phyloP scores from a whole-genome alignment of 2,888 invertebrate genomes.

The Alviniconcha strummeri region DNA sequence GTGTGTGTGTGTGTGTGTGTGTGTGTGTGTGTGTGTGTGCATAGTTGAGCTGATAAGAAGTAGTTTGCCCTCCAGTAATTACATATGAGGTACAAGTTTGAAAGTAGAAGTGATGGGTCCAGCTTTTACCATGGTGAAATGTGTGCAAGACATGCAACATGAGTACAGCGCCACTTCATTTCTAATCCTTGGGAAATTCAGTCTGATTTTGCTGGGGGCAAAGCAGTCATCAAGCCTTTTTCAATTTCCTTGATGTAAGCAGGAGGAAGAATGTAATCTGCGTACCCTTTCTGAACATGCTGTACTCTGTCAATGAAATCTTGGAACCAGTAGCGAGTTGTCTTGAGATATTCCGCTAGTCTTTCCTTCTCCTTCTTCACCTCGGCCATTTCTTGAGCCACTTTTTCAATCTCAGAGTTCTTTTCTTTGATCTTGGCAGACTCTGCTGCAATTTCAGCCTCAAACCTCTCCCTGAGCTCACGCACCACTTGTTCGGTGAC shows the following conservation, averaged over 20 bases:
- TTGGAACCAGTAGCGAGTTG: constrained; percentile 46
- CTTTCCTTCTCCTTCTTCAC: constrained; percentile 37
- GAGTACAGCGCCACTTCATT: too few relatives aligned
- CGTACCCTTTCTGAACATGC: constrained; percentile 52
- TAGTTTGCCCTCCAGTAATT: too few relatives aligned
- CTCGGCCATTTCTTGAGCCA: neutral
- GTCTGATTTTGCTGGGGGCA: too few relatives aligned
- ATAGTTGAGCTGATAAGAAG: neutral
- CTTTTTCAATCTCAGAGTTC: constrained; percentile 38
- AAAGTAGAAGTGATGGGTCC: too few relatives aligned
- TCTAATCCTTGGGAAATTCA: too few relatives aligned
- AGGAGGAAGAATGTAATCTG: constrained; percentile 57
- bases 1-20: neutral
- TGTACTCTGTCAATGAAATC: constrained; percentile 59
- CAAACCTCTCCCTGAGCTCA: constrained; percentile 39
- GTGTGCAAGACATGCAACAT: too few relatives aligned
- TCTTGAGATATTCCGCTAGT: constrained; percentile 21
- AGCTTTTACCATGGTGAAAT: too few relatives aligned
- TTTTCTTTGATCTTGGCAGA: constrained; percentile 44
- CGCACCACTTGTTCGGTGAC: constrained; percentile 50
- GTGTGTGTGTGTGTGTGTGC: neutral
- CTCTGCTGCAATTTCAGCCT: constrained; percentile 47
- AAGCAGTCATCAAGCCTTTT: constrained; percentile 21
- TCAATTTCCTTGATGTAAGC: constrained; percentile 60
- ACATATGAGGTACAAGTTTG: too few relatives aligned